Percentiles rank a stretch among this genome's conserved stretches.
Evolutionary conservation across 2,888 invertebrate genomes (phyloP).

Genomic region (Sarcophaga variegata): DNA sequence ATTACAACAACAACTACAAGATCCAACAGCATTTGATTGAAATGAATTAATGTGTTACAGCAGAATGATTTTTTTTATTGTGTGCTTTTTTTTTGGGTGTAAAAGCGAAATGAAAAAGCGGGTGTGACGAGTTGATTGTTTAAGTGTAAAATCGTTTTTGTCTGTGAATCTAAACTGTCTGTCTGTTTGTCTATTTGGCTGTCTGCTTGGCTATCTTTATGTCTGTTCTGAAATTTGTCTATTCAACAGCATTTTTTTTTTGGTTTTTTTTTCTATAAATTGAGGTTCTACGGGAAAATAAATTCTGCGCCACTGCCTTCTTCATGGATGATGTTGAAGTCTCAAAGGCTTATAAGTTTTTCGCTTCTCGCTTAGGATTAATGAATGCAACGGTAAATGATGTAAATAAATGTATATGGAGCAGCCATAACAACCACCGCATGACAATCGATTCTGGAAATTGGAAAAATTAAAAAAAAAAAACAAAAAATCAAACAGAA

Average conservation of each 20-base stretch:
- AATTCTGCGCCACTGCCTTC: conserved; percentile 18
- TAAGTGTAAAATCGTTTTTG: conserved; percentile 66
- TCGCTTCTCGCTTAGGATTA: not conserved
- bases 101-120: conserved; percentile 55
- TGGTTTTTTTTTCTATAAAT: conserved; percentile 29
- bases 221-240: conserved; percentile 4
- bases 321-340: conserved; percentile 14
- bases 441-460: not conserved
- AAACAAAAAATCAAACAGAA: conserved; percentile 18
- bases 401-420: conserved; percentile 49
- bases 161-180: conserved; percentile 15
- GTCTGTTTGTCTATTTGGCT: conserved; percentile 3
- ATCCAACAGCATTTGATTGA: conserved; percentile 3
- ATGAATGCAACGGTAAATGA: conserved; percentile 48
- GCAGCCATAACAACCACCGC: conserved; percentile 26
- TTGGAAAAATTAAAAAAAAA: not conserved
- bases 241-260: no score
- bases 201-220: conserved; percentile 14
- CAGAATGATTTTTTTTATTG: not conserved
- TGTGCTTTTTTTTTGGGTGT: conserved; percentile 26
- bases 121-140: conserved; percentile 67
- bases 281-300: conserved; percentile 31
- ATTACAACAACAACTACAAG: not conserved
- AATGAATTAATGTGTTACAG: conserved; percentile 4
- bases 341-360: conserved; percentile 47